These are phyloP conservation scores for Lytechinus variegatus DNA, from an alignment of 35 echinoderm and acorn worm genomes.

Conservation along the genomic window DNA sequence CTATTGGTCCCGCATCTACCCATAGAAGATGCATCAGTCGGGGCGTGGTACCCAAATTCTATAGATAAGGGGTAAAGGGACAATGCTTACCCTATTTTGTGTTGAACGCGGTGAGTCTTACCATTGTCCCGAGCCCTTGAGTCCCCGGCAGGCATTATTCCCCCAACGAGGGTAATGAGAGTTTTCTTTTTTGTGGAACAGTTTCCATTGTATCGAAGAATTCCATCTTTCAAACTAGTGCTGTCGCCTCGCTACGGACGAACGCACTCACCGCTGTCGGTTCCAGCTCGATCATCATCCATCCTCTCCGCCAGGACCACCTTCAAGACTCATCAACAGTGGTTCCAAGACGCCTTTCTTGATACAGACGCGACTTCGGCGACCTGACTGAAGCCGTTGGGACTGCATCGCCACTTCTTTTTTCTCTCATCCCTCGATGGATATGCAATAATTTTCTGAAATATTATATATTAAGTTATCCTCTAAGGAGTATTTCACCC, in stretches of 20 bases:
- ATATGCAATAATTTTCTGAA: constrained; percentile 3
- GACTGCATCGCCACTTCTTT: not conserved
- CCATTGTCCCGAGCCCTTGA: not conserved
- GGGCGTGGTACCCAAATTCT: not conserved
- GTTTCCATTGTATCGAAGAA: not conserved
- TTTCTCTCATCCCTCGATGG: not conserved
- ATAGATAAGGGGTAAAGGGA: not conserved
- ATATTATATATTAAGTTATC: not conserved
- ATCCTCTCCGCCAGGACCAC: not conserved
- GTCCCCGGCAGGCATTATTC: not conserved
- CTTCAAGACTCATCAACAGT: not conserved
- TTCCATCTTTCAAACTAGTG: not conserved
- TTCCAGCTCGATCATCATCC: not conserved
- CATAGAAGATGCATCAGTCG: not conserved
- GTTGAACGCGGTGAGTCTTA: not conserved
- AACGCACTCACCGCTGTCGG: not conserved
- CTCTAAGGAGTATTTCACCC: not conserved
- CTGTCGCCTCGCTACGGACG: not conserved
- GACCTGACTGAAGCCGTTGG: not conserved
- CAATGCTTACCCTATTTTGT: not conserved
- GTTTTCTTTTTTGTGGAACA: not conserved
- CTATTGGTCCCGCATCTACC: not conserved
- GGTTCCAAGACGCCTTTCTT: not conserved
- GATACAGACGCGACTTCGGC: not conserved
- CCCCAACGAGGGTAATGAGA: not conserved